Percentiles rank a stretch among this genome's conserved stretches.
phyloP scores from a whole-genome alignment of 2,113 vertebrate genomes.

The Echinops telfairi region DNA sequence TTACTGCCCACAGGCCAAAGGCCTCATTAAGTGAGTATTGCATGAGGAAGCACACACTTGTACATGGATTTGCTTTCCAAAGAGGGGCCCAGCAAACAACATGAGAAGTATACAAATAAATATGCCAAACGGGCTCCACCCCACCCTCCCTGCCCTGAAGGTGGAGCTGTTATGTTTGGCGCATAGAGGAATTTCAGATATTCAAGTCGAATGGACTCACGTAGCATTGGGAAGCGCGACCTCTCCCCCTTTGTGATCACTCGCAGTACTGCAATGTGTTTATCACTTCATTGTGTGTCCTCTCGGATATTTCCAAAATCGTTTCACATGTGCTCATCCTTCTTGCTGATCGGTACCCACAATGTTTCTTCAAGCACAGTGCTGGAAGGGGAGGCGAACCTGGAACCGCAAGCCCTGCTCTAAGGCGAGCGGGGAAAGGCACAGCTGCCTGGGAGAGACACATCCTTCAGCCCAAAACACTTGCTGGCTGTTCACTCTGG shows the following conservation, averaged over 20 bases:
- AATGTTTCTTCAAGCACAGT: neutral
- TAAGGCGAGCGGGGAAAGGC: neutral
- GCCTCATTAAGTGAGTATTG: slow-evolving; percentile 7
- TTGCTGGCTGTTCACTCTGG: neutral
- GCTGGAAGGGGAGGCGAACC: neutral
- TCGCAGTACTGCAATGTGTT: neutral
- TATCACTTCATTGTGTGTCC: neutral
- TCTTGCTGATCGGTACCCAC: neutral
- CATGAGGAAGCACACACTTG: neutral
- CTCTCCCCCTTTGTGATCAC: neutral
- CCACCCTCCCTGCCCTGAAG: neutral
- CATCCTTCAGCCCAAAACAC: neutral
- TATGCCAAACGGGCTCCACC: neutral
- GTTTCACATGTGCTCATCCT: neutral
- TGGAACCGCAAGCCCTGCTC: neutral
- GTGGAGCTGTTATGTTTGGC: neutral
- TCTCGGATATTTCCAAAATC: neutral
- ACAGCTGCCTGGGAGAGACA: neutral
- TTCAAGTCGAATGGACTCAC: neutral
- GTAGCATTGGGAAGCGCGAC: neutral
- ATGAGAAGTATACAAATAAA: slow-evolving; percentile 7
- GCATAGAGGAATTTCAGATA: slow-evolving; percentile 47
- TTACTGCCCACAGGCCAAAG: slow-evolving; percentile 42
- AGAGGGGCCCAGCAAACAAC: neutral
- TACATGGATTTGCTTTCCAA: slow-evolving; percentile 18